Evolutionary conservation across 2,113 vertebrate genomes (phyloP).

Genomic region (Oxyura jamaicensis): DNA sequence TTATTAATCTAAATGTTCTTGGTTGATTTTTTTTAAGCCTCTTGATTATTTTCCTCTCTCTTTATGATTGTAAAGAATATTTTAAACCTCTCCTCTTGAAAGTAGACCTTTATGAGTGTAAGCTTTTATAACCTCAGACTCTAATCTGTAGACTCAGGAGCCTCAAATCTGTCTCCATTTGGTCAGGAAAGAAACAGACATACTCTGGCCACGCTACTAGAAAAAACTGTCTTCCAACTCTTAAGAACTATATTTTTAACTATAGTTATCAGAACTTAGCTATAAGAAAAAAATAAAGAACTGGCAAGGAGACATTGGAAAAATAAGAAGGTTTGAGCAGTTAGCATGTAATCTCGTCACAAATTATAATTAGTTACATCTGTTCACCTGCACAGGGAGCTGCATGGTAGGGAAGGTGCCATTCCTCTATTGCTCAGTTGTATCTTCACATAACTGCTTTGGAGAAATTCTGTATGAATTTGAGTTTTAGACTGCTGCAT

Average conservation of each 20-base stretch:
- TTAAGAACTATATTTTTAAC: background rate
- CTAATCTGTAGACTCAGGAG: background rate
- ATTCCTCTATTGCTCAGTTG: background rate
- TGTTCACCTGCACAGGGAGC: background rate
- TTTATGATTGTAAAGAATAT: background rate
- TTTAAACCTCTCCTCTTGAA: background rate
- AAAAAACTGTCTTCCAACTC: background rate
- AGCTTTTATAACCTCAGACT: background rate
- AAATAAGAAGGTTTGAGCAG: background rate
- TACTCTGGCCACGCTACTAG: background rate
- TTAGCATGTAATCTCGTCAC: background rate
- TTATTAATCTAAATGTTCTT: background rate
- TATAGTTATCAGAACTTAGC: background rate
- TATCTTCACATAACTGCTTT: background rate
- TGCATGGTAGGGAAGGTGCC: background rate
- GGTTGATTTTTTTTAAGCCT: background rate
- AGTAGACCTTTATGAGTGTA: background rate
- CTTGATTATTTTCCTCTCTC: background rate
- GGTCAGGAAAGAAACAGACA: background rate
- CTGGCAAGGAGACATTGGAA: background rate
- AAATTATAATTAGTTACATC: background rate
- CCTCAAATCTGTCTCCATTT: background rate
- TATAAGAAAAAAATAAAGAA: background rate
- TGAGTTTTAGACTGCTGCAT: background rate
- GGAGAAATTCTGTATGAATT: background rate